Conservation (phyloP, 2,113 vertebrate genomes). For the Burhinus bistriatus region DNA sequence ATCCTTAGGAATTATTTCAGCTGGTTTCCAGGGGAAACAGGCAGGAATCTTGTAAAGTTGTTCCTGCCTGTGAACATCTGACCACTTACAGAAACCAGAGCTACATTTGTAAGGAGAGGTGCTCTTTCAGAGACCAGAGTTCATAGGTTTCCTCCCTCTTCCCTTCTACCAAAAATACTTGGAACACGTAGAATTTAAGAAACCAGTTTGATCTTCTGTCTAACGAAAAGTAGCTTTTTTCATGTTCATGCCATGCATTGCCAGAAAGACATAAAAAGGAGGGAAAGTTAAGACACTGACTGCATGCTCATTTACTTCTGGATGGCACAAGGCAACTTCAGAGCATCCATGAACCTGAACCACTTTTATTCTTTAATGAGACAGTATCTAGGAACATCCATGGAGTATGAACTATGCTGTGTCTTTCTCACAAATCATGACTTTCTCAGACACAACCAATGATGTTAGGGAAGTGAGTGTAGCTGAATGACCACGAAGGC, state of each 20-base stretch:
- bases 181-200: not conserved
- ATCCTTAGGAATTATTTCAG: not conserved
- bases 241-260: not conserved
- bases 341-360: not conserved
- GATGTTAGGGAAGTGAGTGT: not conserved
- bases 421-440: not conserved
- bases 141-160: not conserved
- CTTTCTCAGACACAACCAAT: not conserved
- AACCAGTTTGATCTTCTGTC: not conserved
- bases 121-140: not conserved
- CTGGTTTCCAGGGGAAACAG: not conserved
- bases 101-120: not conserved
- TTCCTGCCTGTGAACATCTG: not conserved
- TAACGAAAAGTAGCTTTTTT: not conserved
- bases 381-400: not conserved
- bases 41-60: not conserved
- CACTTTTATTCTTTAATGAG: not conserved
- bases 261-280: not conserved
- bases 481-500: not conserved
- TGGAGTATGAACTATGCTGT: not conserved
- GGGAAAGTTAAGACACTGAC: not conserved
- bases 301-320: not conserved
- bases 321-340: not conserved
- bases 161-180: not conserved
- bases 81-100: not conserved